Conservation (phyloP, 1,140 invertebrate genomes). For the Caenorhabditis tropicalis region DNA sequence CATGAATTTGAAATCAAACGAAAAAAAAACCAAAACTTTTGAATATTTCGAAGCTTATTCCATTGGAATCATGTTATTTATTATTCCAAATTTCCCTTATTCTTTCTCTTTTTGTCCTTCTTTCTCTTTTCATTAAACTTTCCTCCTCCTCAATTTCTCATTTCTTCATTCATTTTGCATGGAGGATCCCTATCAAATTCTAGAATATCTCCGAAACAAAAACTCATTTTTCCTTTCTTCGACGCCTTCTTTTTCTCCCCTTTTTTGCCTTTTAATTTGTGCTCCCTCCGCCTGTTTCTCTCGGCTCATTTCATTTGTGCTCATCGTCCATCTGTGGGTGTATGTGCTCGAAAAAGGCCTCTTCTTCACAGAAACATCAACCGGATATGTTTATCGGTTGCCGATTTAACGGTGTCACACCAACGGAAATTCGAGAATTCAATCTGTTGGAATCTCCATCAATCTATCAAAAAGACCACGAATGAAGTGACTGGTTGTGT, state of each 20-base stretch:
- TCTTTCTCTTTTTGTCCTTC: background rate
- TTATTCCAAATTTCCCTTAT: background rate
- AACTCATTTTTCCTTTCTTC: background rate
- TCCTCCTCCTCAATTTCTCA: background rate
- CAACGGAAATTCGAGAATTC: too few relatives aligned
- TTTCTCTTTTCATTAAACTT: constrained; percentile 17
- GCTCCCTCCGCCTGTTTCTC: background rate
- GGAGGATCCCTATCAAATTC: background rate
- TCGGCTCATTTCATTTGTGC: constrained; percentile 13
- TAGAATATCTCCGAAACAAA: constrained; percentile 19
- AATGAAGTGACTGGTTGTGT: too few relatives aligned
- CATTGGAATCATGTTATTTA: background rate
- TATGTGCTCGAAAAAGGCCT: background rate
- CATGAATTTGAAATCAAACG: background rate
- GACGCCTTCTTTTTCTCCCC: background rate
- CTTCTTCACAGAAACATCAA: background rate
- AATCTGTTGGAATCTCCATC: too few relatives aligned
- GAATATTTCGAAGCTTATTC: background rate
- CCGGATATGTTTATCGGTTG: background rate
- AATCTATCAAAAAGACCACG: too few relatives aligned
- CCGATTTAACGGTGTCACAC: background rate
- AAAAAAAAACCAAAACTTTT: background rate
- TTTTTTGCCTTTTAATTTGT: constrained; percentile 16
- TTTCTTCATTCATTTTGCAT: background rate
- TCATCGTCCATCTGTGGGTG: background rate